A percentile compares a stretch with the other conserved stretches of the same genome.
Conservation (phyloP, 2,888 invertebrate genomes). For the Temnothorax ravouxi region DNA sequence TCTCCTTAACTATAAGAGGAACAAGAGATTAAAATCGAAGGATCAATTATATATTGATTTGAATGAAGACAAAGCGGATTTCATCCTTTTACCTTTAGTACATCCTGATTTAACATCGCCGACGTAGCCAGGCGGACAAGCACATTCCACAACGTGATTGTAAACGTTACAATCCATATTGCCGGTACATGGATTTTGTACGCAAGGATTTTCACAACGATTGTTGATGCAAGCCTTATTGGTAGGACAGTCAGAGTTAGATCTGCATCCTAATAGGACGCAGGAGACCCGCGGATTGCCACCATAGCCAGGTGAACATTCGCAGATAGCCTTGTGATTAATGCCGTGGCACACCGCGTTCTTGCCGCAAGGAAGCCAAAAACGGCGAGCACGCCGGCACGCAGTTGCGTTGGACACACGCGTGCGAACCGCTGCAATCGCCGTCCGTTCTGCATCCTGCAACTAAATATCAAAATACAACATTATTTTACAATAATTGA, state of each 20-base stretch:
- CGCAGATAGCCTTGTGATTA: conserved; percentile 94
- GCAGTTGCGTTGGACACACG: conserved; percentile 94
- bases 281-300: conserved; percentile 94
- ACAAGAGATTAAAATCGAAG: not conserved
- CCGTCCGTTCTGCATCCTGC: conserved; percentile 91
- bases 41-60: not conserved
- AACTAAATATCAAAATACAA: conserved; percentile 74
- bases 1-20: conserved; percentile 74
- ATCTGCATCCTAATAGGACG: conserved; percentile 92
- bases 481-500: not conserved
- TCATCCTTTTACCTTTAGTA: conserved; percentile 84
- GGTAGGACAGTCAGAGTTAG: conserved; percentile 93
- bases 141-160: conserved; percentile 92
- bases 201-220: conserved; percentile 93
- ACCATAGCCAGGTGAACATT: conserved; percentile 93
- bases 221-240: conserved; percentile 94
- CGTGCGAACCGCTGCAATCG: conserved; percentile 94
- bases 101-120: conserved; percentile 90
- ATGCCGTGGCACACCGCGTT: conserved; percentile 93
- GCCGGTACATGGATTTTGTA: conserved; percentile 90
- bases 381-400: conserved; percentile 91
- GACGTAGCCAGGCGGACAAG: conserved; percentile 92
- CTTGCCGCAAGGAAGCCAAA: conserved; percentile 92
- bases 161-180: conserved; percentile 92
- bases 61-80: not conserved